These are phyloP conservation scores for Eleutherodactylus coqui DNA, from an alignment of 2,797 vertebrate genomes.

Conservation along the genomic window DNA sequence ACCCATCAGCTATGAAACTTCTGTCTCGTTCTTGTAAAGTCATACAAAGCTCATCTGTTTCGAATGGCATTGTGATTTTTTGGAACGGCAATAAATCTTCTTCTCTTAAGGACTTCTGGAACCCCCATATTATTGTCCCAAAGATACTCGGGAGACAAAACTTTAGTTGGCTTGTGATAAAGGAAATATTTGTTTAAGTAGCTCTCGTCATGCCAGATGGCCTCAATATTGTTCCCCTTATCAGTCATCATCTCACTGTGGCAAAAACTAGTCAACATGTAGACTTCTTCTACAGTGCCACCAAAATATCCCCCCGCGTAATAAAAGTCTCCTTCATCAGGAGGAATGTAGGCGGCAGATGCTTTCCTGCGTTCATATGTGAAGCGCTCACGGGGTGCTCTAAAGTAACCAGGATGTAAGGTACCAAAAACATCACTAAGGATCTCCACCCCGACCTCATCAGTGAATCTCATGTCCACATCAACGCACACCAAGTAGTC, in stretches of 20 bases:
- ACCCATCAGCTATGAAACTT: too few species aligned
- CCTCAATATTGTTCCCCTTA: slow-evolving; percentile 74
- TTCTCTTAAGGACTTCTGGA: too few species aligned
- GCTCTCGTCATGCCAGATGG: slow-evolving; percentile 82
- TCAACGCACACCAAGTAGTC: slow-evolving; percentile 72
- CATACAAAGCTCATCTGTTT: too few species aligned
- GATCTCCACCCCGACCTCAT: slow-evolving; percentile 74
- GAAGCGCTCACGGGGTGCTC: slow-evolving; percentile 60
- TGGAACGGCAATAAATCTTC: too few species aligned
- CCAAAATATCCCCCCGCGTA: slow-evolving; percentile 79
- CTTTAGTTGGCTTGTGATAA: slow-evolving; percentile 79
- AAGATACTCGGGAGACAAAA: slow-evolving; percentile 81
- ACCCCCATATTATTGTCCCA: slow-evolving; percentile 67
- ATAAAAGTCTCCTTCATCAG: slow-evolving; percentile 77
- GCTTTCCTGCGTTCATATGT: slow-evolving; percentile 73
- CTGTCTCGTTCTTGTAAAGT: too few species aligned
- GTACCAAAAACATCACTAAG: slow-evolving; percentile 74
- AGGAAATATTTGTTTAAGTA: slow-evolving; percentile 81
- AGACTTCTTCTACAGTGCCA: slow-evolving; percentile 74
- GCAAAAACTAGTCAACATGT: slow-evolving; percentile 73
- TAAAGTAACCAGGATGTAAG: slow-evolving; percentile 75
- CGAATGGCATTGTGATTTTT: too few species aligned
- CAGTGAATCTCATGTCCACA: slow-evolving; percentile 70
- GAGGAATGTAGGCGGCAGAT: slow-evolving; percentile 74
- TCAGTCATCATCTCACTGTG: slow-evolving; percentile 68